These are phyloP conservation scores for Aulostomus chinensis DNA, from an alignment of 2,797 vertebrate species.

Conservation along the genomic window DNA sequence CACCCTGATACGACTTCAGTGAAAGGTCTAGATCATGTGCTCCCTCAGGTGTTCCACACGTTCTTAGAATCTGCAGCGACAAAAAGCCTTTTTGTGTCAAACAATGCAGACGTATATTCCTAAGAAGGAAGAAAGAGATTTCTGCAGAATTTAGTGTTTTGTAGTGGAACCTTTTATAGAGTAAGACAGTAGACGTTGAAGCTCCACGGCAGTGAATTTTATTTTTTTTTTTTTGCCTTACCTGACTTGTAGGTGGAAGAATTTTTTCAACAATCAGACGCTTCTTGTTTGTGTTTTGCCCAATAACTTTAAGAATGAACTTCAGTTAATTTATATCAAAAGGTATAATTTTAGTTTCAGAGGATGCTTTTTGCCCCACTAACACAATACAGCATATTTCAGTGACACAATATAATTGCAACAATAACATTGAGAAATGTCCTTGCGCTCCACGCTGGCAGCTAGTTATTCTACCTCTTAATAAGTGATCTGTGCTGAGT, in stretches of 20 bases:
- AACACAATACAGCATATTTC: constrained; percentile 2
- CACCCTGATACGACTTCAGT: constrained; percentile 6
- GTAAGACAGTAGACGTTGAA: no score
- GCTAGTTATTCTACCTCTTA: constrained; percentile 40
- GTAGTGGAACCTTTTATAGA: neutral
- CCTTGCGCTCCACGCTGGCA: constrained; percentile 13
- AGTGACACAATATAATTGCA: constrained; percentile 6
- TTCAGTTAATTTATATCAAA: no score
- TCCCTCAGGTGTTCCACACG: neutral
- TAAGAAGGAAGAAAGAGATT: no score
- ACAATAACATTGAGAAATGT: constrained; percentile 29
- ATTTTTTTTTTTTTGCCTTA: no score
- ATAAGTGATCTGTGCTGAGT: constrained; percentile 53
- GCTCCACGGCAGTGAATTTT: no score
- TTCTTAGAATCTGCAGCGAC: neutral
- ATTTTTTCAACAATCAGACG: no score
- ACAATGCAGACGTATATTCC: no score
- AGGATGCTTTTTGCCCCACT: neutral
- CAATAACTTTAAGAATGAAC: no score
- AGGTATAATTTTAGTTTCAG: no score
- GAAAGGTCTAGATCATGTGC: neutral
- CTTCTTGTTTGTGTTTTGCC: no score
- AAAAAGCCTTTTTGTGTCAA: constrained; percentile 1
- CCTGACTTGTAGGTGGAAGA: constrained; percentile 26
- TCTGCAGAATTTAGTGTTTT: constrained; percentile 34